Conservation (phyloP, 2,888 invertebrate species). For the Cantharis rustica region DNA sequence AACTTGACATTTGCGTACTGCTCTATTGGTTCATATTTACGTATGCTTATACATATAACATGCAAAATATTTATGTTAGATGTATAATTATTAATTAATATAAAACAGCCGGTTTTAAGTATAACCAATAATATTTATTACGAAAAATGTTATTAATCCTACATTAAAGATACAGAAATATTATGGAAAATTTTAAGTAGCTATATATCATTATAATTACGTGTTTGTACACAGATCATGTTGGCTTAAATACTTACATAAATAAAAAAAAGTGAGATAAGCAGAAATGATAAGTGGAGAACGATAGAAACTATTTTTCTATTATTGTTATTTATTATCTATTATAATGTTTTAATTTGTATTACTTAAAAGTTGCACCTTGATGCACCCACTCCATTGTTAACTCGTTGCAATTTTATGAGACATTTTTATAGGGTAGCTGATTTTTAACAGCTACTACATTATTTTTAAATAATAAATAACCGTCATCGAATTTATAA, state of each 20-base stretch:
- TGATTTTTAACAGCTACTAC: background rate
- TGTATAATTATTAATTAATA: no score
- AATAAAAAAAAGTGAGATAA: background rate
- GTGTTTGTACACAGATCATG: background rate
- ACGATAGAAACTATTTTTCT: background rate
- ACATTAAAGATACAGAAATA: background rate
- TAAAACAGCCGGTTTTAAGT: background rate
- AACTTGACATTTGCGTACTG: no score
- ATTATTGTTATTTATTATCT: background rate
- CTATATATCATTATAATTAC: background rate
- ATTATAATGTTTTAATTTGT: no score
- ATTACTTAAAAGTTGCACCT: no score
- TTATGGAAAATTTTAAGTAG: background rate
- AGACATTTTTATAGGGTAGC: background rate
- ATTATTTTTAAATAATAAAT: no score
- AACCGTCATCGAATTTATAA: no score
- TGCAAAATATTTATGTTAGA: no score
- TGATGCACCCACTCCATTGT: no score
- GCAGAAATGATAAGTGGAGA: background rate
- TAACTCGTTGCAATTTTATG: background rate
- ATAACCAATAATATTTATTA: background rate
- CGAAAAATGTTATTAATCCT: background rate
- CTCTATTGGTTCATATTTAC: no score
- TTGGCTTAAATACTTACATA: background rate
- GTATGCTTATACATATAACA: no score